These are phyloP conservation scores for Hozukius guyotensis DNA, from an alignment of 2,797 vertebrate genomes.

Conservation along the genomic window DNA sequence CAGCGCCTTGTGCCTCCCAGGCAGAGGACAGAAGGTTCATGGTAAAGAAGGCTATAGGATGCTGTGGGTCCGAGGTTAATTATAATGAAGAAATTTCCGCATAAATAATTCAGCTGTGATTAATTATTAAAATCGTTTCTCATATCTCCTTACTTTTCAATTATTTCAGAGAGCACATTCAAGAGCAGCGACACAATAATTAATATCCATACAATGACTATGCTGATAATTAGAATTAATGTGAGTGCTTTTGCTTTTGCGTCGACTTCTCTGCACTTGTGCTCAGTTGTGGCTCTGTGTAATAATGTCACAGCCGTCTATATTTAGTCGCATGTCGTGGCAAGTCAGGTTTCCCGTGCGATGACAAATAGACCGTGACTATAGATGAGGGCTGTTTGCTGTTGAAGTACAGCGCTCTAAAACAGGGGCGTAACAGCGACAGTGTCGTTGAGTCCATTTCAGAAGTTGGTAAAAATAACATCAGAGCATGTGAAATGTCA, in stretches of 20 bases:
- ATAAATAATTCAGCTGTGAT: constrained; percentile 64
- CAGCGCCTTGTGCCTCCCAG: constrained; percentile 30
- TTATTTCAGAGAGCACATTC: constrained; percentile 56
- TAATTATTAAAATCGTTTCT: constrained; percentile 64
- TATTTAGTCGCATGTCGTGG: background rate
- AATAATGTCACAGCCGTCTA: background rate
- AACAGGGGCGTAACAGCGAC: constrained; percentile 14
- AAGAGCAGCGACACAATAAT: constrained; percentile 49
- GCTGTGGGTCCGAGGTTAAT: constrained; percentile 52
- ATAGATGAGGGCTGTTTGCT: constrained; percentile 1
- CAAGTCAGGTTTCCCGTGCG: background rate
- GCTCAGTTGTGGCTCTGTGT: background rate
- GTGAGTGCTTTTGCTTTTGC: constrained; percentile 5
- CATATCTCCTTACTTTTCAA: constrained; percentile 61
- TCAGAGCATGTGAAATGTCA: constrained; percentile 56
- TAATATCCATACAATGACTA: constrained; percentile 49
- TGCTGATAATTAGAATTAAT: constrained; percentile 53
- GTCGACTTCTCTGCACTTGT: background rate
- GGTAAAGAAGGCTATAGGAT: constrained; percentile 46
- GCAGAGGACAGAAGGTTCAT: constrained; percentile 31
- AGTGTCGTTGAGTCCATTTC: constrained; percentile 38
- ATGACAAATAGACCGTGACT: background rate
- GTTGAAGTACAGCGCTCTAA: background rate
- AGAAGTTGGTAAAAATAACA: constrained; percentile 65
- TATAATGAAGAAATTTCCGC: constrained; percentile 45